Percentiles rank a stretch among this genome's conserved stretches.
Evolutionary conservation across 2,113 vertebrate genomes (phyloP).

Genomic region (Lophura nycthemera): DNA sequence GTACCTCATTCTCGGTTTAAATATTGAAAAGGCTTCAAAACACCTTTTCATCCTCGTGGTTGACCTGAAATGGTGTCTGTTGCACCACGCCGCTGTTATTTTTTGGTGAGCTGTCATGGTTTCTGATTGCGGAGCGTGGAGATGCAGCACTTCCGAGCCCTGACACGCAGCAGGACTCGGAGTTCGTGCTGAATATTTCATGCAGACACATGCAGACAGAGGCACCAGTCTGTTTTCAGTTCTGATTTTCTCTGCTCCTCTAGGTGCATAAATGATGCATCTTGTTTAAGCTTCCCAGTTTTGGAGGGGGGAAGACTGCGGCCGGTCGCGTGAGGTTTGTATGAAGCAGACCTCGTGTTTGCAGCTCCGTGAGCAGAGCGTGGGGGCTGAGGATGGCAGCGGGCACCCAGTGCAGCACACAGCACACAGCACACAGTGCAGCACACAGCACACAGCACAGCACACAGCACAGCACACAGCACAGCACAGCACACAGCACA

Average conservation of each 20-base stretch:
- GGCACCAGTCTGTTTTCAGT: conserved; percentile 7
- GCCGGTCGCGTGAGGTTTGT: not conserved
- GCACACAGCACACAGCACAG: no score
- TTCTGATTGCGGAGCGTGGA: not conserved
- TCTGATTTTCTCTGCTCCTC: conserved; percentile 34
- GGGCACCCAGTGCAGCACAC: not conserved
- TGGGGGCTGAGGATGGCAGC: accelerated
- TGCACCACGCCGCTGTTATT: not conserved
- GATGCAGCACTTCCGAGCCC: not conserved
- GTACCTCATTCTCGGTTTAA: not conserved
- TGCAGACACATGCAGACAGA: conserved; percentile 46
- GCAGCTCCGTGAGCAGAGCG: not conserved
- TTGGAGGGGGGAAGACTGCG: not conserved
- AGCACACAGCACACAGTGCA: no score
- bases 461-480: no score
- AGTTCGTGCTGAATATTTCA: conserved; percentile 70
- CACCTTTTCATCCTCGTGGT: not conserved
- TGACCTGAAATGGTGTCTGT: not conserved
- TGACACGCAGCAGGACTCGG: conserved; percentile 32
- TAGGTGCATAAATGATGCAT: conserved; percentile 67
- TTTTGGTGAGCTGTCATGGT: not conserved
- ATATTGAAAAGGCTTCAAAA: not conserved
- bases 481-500: no score
- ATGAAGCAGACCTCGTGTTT: not conserved
- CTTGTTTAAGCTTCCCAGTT: conserved; percentile 36